Evolutionary conservation across 2,113 vertebrate genomes (phyloP).

Genomic region (Scytalopus superciliaris): DNA sequence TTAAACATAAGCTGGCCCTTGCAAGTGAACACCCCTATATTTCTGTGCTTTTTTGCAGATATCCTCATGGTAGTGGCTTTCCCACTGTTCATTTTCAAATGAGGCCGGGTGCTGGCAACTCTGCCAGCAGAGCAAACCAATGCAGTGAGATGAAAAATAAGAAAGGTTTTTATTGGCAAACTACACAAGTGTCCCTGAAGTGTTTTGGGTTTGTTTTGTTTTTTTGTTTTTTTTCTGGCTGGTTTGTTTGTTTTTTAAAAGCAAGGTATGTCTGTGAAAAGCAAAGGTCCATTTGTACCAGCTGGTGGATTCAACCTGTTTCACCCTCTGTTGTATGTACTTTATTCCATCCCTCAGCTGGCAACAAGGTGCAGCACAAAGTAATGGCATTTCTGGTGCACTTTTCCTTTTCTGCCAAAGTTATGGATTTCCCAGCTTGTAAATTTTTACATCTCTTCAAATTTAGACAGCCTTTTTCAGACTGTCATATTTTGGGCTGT

Average conservation of each 20-base stretch:
- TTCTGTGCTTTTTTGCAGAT: neutral
- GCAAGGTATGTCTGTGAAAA: neutral
- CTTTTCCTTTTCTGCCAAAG: neutral
- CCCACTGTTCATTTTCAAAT: neutral
- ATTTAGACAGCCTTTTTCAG: neutral
- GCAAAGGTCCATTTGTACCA: neutral
- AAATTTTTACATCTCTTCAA: neutral
- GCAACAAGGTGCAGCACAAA: neutral
- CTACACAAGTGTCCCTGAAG: neutral
- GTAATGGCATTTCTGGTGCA: fast-evolving
- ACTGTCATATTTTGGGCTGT: neutral
- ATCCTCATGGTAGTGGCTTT: neutral
- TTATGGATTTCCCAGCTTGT: neutral
- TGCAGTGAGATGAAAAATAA: neutral
- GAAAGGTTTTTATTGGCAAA: neutral
- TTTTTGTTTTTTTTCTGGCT: neutral
- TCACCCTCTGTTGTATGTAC: neutral
- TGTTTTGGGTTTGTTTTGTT: neutral
- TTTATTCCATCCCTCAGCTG: neutral
- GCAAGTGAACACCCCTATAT: neutral
- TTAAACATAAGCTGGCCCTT: neutral
- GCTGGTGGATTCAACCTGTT: neutral
- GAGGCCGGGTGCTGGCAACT: neutral
- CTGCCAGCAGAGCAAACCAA: neutral
- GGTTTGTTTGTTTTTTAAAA: neutral